Base-by-base conservation (phyloP, 92 coral and sea anemone genomes). In the Porites evermanni region DNA sequence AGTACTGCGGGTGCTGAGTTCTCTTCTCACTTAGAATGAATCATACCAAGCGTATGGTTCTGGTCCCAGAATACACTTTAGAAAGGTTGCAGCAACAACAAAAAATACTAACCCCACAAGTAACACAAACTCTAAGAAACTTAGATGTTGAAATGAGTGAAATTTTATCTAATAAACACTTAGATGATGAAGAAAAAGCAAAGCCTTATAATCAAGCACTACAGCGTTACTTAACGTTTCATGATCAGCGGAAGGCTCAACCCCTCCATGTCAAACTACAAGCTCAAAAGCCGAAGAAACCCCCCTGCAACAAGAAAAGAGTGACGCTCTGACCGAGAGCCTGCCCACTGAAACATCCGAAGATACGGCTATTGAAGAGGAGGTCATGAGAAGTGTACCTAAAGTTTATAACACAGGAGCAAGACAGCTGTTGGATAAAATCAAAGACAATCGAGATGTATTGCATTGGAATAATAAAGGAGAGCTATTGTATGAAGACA, bases 1-100 rank as follows among this genome's bases (percentile, higher is more conserved):
- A 7, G 67, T 64, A 13, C 67, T 64, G 6, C 67, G 67, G 14
- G 67, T 64, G 67, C 54, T 71, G 16, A 38, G 19, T 56, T 71
- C n/a, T 24, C 26, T 24, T 24, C 26, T 1, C 26, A 24, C 26
- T 24, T 24, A 24, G 52, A 82, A 86, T 74, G 89, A 77, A 67
- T 65, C 66, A 77, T 38, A 11, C 58, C 21, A 67, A 14, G 29
- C 72, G 79, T 10, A 85, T 85, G 89, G 78, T 85, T 16, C 70
- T 85, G 9, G 89, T 85, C 1, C 84, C 89, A 0, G 82, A 75
- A 38, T 69, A 84, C 51, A 84, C 88, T 10, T 56, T 84, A 26
- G 78, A 79, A 8, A 54, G 17, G 10, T 23, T 84, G 29, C 75
- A 76, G 3, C 88, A 75, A 38, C 59, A 84, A 8, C 83, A 77